phyloP scores from a whole-genome alignment of 2,888 invertebrate genomes.

The Lycia hirtaria region DNA sequence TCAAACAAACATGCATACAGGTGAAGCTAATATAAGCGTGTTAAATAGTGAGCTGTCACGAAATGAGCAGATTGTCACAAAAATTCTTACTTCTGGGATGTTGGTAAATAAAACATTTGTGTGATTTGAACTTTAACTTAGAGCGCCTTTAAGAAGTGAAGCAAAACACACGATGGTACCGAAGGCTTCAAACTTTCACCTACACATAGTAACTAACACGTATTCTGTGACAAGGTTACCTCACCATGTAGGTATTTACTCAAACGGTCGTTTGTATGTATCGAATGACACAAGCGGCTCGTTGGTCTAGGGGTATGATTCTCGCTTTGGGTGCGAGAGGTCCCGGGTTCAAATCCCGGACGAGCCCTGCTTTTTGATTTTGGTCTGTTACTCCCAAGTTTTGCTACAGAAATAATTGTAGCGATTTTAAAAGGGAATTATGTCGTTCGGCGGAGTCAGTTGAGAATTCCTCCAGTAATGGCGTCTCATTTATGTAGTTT shows the following conservation, averaged over 20 bases:
- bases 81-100: too few relatives aligned
- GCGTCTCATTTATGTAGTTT: conserved; percentile 82
- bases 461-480: conserved; percentile 64
- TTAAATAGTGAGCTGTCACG: too few relatives aligned
- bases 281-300: conserved; percentile 57
- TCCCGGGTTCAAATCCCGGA: conserved; percentile 85
- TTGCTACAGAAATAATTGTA: conserved; percentile 18
- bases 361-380: conserved; percentile 64
- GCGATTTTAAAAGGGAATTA: conserved; percentile 28
- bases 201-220: background rate
- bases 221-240: conserved; percentile 9
- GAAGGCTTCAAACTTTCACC: conserved; percentile 11
- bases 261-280: conserved; percentile 16
- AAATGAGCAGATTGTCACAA: too few relatives aligned
- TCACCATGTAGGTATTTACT: conserved; percentile 3
- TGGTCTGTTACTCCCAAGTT: background rate
- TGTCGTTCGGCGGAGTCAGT: conserved; percentile 36
- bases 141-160: too few relatives aligned
- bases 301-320: conserved; percentile 86
- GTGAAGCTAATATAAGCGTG: too few relatives aligned
- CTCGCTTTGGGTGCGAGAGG: conserved; percentile 86
- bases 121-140: too few relatives aligned
- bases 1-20: too few relatives aligned
- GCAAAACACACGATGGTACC: background rate
- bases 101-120: too few relatives aligned